Evolutionary conservation across 2,888 invertebrate genomes (phyloP).

Genomic region (Pristionchus exspectatus): DNA sequence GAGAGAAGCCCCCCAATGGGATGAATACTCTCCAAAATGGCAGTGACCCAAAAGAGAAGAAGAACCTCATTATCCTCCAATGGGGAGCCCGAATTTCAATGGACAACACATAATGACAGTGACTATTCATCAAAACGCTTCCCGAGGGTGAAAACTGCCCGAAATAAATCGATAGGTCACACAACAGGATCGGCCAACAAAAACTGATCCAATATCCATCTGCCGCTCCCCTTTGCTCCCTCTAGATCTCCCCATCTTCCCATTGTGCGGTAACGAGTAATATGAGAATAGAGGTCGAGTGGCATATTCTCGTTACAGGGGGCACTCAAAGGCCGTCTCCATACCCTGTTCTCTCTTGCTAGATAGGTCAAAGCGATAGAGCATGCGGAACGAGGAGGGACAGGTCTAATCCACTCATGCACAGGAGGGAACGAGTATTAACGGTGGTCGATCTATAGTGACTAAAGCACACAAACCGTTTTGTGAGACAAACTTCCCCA

Average conservation of each 20-base stretch:
- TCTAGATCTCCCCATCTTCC: not conserved
- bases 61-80: not conserved
- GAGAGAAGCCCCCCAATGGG: conserved; percentile 12
- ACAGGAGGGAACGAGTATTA: not conserved
- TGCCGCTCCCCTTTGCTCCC: not conserved
- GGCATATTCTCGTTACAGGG: not conserved
- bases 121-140: not conserved
- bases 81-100: not conserved
- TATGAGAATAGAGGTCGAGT: conserved; percentile 41
- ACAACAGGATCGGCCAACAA: not conserved
- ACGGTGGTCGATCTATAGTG: not conserved
- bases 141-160: not conserved
- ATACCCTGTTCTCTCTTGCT: not conserved
- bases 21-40: conserved; percentile 16
- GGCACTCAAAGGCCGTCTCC: not conserved
- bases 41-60: not conserved
- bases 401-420: not conserved
- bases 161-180: not conserved
- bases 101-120: not conserved
- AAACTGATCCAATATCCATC: not conserved
- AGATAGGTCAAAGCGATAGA: not conserved
- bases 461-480: conserved; percentile 7
- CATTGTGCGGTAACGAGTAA: conserved; percentile 4
- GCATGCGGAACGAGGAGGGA: too few species aligned
- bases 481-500: not conserved